Evolutionary conservation across 2,888 invertebrate species (phyloP).

Genomic region (Drosophila mulleri): DNA sequence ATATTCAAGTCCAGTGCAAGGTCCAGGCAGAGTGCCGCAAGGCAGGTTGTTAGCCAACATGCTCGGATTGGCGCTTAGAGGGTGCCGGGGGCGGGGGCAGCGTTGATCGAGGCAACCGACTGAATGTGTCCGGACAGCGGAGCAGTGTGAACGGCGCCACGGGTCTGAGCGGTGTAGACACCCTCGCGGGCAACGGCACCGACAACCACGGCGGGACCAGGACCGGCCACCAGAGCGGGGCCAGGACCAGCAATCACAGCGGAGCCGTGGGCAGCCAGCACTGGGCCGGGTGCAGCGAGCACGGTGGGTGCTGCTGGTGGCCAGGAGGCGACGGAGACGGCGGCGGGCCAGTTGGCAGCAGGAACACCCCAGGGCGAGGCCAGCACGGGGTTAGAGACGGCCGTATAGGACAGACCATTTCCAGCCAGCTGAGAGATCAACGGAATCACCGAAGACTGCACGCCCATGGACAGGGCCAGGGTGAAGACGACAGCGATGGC

Average conservation of each 20-base stretch:
- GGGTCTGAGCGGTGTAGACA: slow-evolving; percentile 81
- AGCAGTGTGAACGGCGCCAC: slow-evolving; percentile 81
- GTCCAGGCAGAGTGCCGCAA: slow-evolving; percentile 64
- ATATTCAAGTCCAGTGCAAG: slow-evolving; percentile 20
- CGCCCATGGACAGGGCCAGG: slow-evolving; percentile 82
- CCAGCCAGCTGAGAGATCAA: slow-evolving; percentile 71
- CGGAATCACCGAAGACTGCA: slow-evolving; percentile 81
- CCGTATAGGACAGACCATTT: slow-evolving; percentile 80
- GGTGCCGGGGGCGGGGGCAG: slow-evolving; percentile 82
- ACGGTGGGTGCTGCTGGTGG: slow-evolving; percentile 47
- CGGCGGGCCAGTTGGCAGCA: slow-evolving; percentile 54
- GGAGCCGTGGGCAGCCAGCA: slow-evolving; percentile 48
- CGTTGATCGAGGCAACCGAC: slow-evolving; percentile 80
- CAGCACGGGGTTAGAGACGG: slow-evolving; percentile 67
- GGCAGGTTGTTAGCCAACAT: slow-evolving; percentile 11
- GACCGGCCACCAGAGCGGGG: slow-evolving; percentile 40
- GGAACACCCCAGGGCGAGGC: slow-evolving; percentile 59
- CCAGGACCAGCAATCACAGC: slow-evolving; percentile 46
- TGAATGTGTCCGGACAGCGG: slow-evolving; percentile 80
- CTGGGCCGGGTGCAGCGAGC: slow-evolving; percentile 38
- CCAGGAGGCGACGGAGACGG: slow-evolving; percentile 59
- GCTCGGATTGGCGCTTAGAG: slow-evolving; percentile 37
- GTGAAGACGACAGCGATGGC: slow-evolving; percentile 76
- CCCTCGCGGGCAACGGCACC: slow-evolving; percentile 76
- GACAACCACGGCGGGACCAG: slow-evolving; percentile 65